phyloP scores from a whole-genome alignment of 1,140 invertebrate genomes.

The Conus betulinus region DNA sequence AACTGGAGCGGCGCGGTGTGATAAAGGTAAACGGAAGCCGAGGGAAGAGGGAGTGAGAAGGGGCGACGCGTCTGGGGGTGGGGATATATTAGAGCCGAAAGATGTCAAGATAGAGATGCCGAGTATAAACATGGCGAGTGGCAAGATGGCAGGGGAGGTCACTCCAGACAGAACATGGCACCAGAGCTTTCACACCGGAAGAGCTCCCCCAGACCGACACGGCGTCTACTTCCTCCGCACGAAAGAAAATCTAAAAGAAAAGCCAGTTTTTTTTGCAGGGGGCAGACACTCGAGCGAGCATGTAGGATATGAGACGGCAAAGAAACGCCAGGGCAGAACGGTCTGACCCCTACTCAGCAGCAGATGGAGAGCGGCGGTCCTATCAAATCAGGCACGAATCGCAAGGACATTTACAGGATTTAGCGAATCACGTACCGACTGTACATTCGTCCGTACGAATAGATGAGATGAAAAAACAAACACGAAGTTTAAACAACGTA shows the following conservation, averaged over 20 bases:
- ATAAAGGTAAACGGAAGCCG: not conserved
- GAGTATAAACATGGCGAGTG: not conserved
- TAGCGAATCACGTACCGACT: too few species aligned
- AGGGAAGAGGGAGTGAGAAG: not conserved
- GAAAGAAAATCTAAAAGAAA: too few species aligned
- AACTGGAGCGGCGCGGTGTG: too few species aligned
- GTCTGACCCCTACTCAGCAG: not conserved
- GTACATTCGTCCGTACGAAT: too few species aligned
- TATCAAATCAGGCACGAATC: too few species aligned
- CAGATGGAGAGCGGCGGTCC: too few species aligned
- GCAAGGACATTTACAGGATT: too few species aligned
- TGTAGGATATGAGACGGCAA: not conserved
- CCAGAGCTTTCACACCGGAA: not conserved
- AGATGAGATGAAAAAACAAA: too few species aligned
- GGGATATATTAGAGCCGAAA: not conserved
- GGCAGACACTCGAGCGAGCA: too few species aligned
- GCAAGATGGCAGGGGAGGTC: not conserved
- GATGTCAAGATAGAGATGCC: not conserved
- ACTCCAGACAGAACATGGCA: not conserved
- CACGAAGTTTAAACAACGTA: too few species aligned
- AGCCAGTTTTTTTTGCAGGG: too few species aligned
- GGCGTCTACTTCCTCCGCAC: too few species aligned
- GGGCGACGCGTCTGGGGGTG: not conserved
- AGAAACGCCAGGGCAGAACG: not conserved
- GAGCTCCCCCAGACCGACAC: not conserved